phyloP scores from a whole-genome alignment of 2,113 vertebrate genomes.

The Numenius arquata region DNA sequence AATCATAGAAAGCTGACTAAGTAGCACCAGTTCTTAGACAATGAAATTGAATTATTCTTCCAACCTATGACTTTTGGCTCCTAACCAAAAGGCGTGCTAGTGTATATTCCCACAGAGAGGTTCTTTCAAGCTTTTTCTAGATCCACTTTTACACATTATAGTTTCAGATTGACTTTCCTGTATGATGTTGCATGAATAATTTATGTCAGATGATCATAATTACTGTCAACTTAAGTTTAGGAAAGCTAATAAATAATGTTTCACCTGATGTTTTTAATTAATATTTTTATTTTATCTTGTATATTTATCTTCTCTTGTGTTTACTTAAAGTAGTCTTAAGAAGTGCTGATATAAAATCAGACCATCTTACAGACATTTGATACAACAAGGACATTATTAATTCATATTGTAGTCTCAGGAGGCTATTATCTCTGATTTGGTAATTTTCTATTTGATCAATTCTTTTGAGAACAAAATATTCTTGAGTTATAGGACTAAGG shows the following conservation, averaged over 20 bases:
- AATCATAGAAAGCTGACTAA: constrained; percentile 5
- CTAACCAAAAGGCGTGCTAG: neutral
- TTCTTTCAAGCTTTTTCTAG: neutral
- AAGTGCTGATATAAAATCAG: neutral
- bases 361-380: neutral
- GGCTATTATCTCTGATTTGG: neutral
- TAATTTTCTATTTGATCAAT: neutral
- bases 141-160: neutral
- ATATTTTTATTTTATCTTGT: neutral
- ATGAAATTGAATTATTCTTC: constrained; percentile 17
- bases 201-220: neutral
- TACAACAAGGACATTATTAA: neutral
- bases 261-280: neutral
- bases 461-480: neutral
- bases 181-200: neutral
- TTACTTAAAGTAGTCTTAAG: neutral
- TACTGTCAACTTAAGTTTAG: neutral
- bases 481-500: neutral
- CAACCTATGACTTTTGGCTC: neutral
- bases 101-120: neutral
- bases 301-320: neutral
- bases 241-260: neutral
- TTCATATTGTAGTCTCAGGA: neutral
- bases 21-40: neutral
- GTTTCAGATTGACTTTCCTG: neutral